phyloP scores from a whole-genome alignment of 2,113 vertebrate species.

The Galeopterus variegatus region DNA sequence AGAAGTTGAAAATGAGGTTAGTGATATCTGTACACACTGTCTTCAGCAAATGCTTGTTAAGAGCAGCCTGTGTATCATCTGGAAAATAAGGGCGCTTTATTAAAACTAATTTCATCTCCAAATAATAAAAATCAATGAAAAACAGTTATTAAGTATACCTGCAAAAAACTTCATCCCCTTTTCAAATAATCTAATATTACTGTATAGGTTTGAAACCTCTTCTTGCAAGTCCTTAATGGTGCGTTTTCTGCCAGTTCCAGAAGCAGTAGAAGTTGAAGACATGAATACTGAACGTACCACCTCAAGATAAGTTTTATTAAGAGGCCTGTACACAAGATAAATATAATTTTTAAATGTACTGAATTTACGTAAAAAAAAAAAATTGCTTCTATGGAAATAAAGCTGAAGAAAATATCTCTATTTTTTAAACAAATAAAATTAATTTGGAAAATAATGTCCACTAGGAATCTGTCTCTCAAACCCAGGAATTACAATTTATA shows the following conservation, averaged over 20 bases:
- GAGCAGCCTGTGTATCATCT: constrained; percentile 96
- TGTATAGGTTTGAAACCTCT: constrained; percentile 95
- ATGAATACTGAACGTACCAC: constrained; percentile 94
- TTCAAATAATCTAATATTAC: constrained; percentile 96
- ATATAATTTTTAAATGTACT: constrained; percentile 47
- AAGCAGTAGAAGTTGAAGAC: constrained; percentile 91
- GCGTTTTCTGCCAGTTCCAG: constrained; percentile 93
- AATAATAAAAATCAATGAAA: constrained; percentile 36
- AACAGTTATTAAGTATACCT: constrained; percentile 88
- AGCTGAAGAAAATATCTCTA: background rate
- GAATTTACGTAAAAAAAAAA: background rate
- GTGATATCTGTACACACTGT: constrained; percentile 95
- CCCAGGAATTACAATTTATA: constrained; percentile 37
- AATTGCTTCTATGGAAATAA: constrained; percentile 14
- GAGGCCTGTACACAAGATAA: constrained; percentile 89
- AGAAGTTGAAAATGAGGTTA: constrained; percentile 96
- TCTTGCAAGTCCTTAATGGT: constrained; percentile 97
- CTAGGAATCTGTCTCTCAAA: background rate
- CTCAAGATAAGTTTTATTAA: constrained; percentile 95
- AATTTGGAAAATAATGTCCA: constrained; percentile 36
- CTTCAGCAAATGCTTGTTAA: constrained; percentile 95
- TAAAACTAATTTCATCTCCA: background rate
- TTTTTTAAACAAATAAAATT: constrained; percentile 49
- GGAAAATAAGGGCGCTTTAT: constrained; percentile 80
- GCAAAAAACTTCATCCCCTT: constrained; percentile 95